phyloP scores from a whole-genome alignment of 2,113 vertebrate species.

The Phaethornis superciliosus region DNA sequence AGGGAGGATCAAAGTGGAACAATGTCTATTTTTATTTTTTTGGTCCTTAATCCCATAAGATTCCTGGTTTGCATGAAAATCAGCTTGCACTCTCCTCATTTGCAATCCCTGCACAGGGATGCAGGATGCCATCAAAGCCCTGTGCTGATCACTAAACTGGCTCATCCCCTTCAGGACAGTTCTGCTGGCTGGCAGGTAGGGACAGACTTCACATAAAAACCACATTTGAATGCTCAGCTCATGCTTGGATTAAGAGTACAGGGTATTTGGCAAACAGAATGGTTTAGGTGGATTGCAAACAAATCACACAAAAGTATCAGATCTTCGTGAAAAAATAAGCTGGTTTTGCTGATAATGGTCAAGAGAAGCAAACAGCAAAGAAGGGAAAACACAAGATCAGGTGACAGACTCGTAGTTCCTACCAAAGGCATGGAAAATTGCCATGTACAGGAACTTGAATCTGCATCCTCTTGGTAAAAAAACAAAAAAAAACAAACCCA shows the following conservation, averaged over 20 bases:
- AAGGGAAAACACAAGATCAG: background rate
- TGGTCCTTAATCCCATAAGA: background rate
- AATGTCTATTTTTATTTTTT: background rate
- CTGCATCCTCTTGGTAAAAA: background rate
- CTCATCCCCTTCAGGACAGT: background rate
- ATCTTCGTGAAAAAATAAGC: background rate
- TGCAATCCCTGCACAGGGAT: background rate
- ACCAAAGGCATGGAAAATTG: background rate
- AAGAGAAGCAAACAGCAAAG: background rate
- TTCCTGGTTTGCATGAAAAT: background rate
- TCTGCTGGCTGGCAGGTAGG: background rate
- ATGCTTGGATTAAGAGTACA: background rate
- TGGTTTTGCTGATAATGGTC: background rate
- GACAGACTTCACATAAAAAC: background rate
- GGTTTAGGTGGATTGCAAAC: background rate
- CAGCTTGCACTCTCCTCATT: background rate
- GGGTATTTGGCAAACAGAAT: background rate
- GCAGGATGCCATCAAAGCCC: background rate
- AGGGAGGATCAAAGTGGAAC: background rate
- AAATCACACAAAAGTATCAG: background rate
- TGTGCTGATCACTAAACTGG: background rate
- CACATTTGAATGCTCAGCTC: background rate
- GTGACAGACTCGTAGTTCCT: accelerated
- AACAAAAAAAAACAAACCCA: too few species aligned
- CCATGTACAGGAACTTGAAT: accelerated